A percentile compares a stretch with the other conserved stretches of the same genome.
These are phyloP conservation scores for Anguilla obscura DNA, from an alignment of 2,797 vertebrate species.

Conservation along the genomic window DNA sequence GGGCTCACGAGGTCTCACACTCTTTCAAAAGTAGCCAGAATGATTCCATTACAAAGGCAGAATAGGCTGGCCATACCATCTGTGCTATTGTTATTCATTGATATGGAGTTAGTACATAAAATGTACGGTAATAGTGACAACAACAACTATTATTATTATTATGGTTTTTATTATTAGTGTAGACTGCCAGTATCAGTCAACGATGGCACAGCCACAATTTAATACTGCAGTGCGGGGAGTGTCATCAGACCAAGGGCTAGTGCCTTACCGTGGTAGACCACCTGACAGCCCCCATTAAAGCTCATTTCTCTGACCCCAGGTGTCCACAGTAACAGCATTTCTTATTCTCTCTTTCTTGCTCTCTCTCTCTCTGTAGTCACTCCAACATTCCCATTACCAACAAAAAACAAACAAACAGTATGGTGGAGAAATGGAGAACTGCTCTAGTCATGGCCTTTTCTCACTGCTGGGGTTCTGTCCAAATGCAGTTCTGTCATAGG, in stretches of 20 bases:
- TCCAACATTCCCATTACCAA: not conserved
- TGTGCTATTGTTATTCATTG: not conserved
- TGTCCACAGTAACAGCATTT: not conserved
- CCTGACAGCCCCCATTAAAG: not conserved
- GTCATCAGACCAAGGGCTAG: not conserved
- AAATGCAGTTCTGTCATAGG: conserved; percentile 9
- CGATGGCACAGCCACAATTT: not conserved
- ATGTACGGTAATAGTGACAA: not conserved
- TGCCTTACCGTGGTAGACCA: not conserved
- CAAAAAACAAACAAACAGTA: conserved; percentile 22
- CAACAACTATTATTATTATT: not conserved
- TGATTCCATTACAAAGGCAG: not conserved
- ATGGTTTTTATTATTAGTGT: too few relatives aligned
- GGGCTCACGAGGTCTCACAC: not conserved
- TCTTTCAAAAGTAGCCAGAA: not conserved
- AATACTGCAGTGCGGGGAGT: not conserved
- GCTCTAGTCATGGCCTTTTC: not conserved
- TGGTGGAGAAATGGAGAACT: not conserved
- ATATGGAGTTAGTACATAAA: not conserved
- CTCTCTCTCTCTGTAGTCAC: not conserved
- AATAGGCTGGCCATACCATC: not conserved
- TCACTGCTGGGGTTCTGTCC: not conserved
- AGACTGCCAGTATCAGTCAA: not conserved
- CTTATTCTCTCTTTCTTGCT: not conserved
- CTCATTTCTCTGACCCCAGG: not conserved